A percentile compares a stretch with the other conserved stretches of the same genome.
These are phyloP conservation scores for Dilophus febrilis DNA, from an alignment of 2,888 invertebrate species.

Conservation along the genomic window DNA sequence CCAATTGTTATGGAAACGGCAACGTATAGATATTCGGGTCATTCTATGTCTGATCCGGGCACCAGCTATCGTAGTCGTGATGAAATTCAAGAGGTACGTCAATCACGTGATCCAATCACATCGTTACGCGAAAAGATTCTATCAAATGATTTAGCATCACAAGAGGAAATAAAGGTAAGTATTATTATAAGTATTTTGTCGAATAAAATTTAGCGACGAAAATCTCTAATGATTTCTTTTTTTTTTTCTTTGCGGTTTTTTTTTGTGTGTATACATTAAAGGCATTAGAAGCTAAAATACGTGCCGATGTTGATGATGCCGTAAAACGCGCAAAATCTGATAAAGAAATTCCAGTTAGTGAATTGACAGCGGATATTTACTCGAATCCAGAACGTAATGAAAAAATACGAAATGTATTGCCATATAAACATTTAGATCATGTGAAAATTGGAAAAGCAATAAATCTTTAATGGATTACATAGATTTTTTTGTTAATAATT, in stretches of 20 bases:
- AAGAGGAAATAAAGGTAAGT: constrained; percentile 65
- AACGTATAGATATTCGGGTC: constrained; percentile 91
- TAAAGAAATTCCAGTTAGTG: constrained; percentile 50
- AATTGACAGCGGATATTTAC: constrained; percentile 59
- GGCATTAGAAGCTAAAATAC: constrained; percentile 65
- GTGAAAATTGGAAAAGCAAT: constrained; percentile 7
- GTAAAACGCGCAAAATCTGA: constrained; percentile 52
- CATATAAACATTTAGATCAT: constrained; percentile 6
- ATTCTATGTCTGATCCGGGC: constrained; percentile 98
- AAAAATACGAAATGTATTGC: constrained; percentile 35
- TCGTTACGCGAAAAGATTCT: constrained; percentile 81
- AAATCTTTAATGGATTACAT: constrained; percentile 11
- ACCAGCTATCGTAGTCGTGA: constrained; percentile 86
- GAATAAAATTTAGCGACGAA: background rate
- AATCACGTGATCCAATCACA: constrained; percentile 84
- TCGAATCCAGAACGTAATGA: constrained; percentile 30
- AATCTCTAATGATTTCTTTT: background rate
- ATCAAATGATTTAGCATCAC: constrained; percentile 47
- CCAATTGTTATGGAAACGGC: constrained; percentile 83
- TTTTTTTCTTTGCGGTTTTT: background rate
- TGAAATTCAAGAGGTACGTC: constrained; percentile 83
- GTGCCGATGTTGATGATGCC: constrained; percentile 65
- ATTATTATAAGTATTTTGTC: background rate
- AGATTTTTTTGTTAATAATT: no score
- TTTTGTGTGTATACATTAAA: constrained; percentile 18